Base-by-base conservation (phyloP, 2,113 vertebrate species). In the Gopherus flavomarginatus region DNA sequence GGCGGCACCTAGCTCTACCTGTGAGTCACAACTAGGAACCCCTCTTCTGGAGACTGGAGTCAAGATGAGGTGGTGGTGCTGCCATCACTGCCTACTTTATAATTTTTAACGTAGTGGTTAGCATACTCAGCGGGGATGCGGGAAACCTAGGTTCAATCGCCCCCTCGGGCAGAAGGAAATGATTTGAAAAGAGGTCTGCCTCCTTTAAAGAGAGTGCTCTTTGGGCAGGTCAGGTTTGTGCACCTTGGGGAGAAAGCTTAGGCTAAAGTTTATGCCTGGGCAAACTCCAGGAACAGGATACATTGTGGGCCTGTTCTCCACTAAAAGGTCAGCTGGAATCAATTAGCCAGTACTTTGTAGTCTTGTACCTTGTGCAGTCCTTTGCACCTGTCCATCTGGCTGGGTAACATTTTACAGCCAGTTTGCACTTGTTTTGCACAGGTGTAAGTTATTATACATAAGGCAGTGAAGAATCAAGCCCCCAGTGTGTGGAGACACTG, bases 231-330 rank as follows among this genome's bases (percentile, higher is more conserved):
- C 86, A 86, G 47, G 59, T 85, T 22, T 89, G 83, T 78, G 22
- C 35, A 83, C 44, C 44, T 89, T 88, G 87, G 93, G 78, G 87
- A 35, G 56, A 93, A 93, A 85, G 3, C 72, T 87, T 93, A 88
- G 47, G 56, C 14, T 78, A 38, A 86, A 24, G 26, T 82, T 86
- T 90, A 38, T 29, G 53, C 49, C 38, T 79, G 86, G 81, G 84
- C 5, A 79, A 0, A 26, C 14, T 86, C 21, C 42, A 5, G 16
- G 14, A 56, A 77, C 95, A 83, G 80, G 13, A 53, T 9, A 93
- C 11, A 17, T 11, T 72, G n/a, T 72, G 19, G 65, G 8, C 65
- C 35, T 72, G n/a, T 22, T 38, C 35, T 38, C n/a, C 65, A 72
- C 16, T n/a, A 59, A 59, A 29, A 59, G 27, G 5, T 59, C 57